Base-by-base conservation (phyloP, 2,888 invertebrate species). In the Congeria kusceri region DNA sequence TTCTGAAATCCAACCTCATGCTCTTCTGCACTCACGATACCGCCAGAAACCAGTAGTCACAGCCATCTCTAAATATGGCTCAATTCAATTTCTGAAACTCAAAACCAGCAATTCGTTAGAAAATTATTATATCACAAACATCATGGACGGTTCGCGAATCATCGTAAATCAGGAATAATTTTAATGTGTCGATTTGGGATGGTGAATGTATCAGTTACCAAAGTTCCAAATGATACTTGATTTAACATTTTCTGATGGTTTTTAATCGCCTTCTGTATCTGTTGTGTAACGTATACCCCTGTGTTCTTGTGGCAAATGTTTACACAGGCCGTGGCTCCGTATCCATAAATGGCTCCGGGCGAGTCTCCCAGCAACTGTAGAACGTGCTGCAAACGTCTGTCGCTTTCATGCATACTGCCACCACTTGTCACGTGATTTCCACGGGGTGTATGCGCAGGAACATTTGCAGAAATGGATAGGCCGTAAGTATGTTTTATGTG, bases 81-180 rank as follows among this genome's bases (percentile, higher is more conserved):
- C 39, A 39, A 15, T 39, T 15, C 39, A 39, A 11, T 3, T 39
- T 39, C 39, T 39, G 39, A 39, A 39, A 39, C 39, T 39, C 9
- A 13, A 39, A 39, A 39, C 39, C 39, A 39, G 39, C 39, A 39
- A 39, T 39, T 39, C 68, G 68, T 75, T 63, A 68, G 53, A 25
- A 72, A 58, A 68, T 73, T 72, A 78, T 78, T 72, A 69, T 72
- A 72, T 68, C 64, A 69, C 72, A 72, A 46, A 39, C 39, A 39
- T 7, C 3, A 7, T 39, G 39, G 15, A 11, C 39, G 39, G 39
- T 39, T 39, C 11, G 11, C 39, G 39, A 39, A 39, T 39, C 39
- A 58, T 39, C 56, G 67, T 78, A 78, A 78, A 78, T 78, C 77
- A 78, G 61, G 73, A 68, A 64, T 72, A 69, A 78, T 73, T 72